Base-by-base conservation (phyloP, 2,888 invertebrate genomes). In the Netelia fuscicornis region DNA sequence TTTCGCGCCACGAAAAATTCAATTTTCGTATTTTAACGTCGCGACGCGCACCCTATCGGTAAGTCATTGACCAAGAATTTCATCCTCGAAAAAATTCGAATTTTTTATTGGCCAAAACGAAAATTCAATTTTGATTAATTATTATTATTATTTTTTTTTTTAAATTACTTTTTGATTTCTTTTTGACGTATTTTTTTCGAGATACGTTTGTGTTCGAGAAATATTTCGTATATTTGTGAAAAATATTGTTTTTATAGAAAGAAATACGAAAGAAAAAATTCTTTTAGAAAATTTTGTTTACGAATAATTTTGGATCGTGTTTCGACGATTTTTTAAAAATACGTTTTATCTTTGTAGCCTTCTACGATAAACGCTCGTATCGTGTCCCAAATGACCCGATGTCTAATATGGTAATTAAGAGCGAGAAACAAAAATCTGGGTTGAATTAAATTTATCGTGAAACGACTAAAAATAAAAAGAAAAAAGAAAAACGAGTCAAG, bases 341-440 rank as follows among this genome's bases (percentile, higher is more conserved):
- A 48, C 13, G 37, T 0, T 11, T 11, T 20, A 71, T 56, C 37
- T 37, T 37, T 20, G 0, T 20, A 20, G 20, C 20, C 20, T 20
- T 0, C 20, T 20, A 20, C 11, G 56, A 56, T 56, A 37, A 71
- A 20, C 10, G 17, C 56, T 11, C 20, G 11, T 37, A 37, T n/a
- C 48, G 48, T 13, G 11, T 8, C 48, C 13, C 13, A 13, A 48
- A 13, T 54, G 13, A n/a, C 37, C 30, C 37, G 65, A 52, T 52
- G 48, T 9, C 48, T 52, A 52, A 30, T 37, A 65, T 65, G 76
- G 37, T 65, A 23, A 70, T 52, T 70, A 48, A 48, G 13, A 48
- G 3, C 10, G 11, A 37, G 23, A 68, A 54, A 30, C 20, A 54
- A 11, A 54, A 48, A 25, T n/a, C 20, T 44, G n/a, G 13, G 25